A percentile compares a stretch with the other conserved stretches of the same genome.
These are phyloP conservation scores for Triops longicaudatus DNA, from an alignment of 1,140 invertebrate genomes.

Conservation along the genomic window DNA sequence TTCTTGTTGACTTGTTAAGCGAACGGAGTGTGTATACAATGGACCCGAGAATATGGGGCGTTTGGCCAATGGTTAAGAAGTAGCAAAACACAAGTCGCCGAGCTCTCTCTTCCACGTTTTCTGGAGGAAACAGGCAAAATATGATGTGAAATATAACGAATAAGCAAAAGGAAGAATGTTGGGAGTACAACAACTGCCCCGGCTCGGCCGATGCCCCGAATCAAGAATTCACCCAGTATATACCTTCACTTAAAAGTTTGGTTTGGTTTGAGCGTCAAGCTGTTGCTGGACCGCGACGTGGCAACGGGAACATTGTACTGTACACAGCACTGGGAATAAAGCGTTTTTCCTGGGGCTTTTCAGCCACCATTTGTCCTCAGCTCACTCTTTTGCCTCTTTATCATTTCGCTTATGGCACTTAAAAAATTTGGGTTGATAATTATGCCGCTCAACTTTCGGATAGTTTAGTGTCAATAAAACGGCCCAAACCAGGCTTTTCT, in stretches of 20 bases:
- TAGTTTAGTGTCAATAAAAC: neutral
- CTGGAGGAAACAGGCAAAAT: too few species aligned
- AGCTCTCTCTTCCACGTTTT: too few species aligned
- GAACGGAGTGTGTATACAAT: too few species aligned
- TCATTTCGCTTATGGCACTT: conserved; percentile 6
- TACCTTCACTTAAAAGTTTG: neutral
- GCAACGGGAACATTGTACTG: conserved; percentile 1
- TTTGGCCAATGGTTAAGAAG: too few species aligned
- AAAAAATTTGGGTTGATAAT: neutral
- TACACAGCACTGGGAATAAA: neutral
- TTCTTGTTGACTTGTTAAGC: conserved; percentile 3
- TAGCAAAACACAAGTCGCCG: too few species aligned
- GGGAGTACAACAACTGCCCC: neutral
- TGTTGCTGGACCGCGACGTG: neutral
- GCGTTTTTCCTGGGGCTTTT: neutral
- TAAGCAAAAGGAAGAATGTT: neutral
- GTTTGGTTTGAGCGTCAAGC: neutral
- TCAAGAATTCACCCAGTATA: neutral
- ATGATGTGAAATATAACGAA: neutral
- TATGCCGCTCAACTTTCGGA: neutral
- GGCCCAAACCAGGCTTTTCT: neutral
- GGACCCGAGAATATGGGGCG: too few species aligned
- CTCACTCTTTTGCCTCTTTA: neutral
- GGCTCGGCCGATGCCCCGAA: neutral
- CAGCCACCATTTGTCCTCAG: neutral